Conservation (phyloP, 2,113 vertebrate genomes). For the Desmodus rotundus region DNA sequence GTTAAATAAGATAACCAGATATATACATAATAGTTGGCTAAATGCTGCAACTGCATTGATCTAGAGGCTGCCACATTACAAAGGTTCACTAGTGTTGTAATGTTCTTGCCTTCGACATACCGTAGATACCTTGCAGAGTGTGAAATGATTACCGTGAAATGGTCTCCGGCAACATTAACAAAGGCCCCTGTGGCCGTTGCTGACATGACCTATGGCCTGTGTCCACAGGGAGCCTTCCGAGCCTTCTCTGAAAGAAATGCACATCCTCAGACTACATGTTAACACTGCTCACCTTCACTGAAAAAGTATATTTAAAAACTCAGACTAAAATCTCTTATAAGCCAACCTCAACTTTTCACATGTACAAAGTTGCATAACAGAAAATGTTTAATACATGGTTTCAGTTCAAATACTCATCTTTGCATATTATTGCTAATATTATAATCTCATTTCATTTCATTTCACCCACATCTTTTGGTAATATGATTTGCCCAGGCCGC, state of each 20-base stretch:
- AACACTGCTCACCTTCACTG: neutral
- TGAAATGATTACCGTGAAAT: neutral
- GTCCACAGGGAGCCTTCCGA: neutral
- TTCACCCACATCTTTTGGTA: neutral
- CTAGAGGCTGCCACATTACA: neutral
- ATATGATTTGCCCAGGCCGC: neutral
- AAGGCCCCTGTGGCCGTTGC: neutral
- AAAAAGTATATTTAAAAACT: neutral
- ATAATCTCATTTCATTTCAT: neutral
- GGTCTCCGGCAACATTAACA: neutral
- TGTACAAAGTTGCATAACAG: neutral
- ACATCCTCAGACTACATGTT: neutral
- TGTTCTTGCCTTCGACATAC: neutral
- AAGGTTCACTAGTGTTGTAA: neutral
- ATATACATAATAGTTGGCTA: neutral
- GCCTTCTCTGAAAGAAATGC: neutral
- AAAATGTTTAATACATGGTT: neutral
- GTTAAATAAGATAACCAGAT: constrained; percentile 34
- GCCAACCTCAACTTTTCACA: neutral
- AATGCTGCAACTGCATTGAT: neutral
- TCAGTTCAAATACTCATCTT: constrained; percentile 4
- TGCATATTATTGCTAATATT: constrained; percentile 17
- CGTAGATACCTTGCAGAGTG: neutral
- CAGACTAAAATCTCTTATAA: constrained; percentile 13
- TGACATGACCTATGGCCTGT: neutral